These are phyloP conservation scores for Apodemus agrarius DNA, from an alignment of 2,797 vertebrate species.

Conservation along the genomic window DNA sequence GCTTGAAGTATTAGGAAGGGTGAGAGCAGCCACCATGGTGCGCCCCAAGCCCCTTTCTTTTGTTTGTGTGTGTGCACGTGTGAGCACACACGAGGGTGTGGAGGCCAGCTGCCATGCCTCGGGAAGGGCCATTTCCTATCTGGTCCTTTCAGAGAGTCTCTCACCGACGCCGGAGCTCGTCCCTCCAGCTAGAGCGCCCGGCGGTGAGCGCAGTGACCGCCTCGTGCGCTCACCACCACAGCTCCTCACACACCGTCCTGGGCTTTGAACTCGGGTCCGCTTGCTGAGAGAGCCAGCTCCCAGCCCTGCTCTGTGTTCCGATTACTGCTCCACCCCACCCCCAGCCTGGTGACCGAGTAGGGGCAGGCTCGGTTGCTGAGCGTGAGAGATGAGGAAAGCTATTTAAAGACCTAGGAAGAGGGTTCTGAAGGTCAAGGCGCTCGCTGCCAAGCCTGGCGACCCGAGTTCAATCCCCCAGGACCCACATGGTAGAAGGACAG, in stretches of 20 bases:
- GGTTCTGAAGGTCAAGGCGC: neutral
- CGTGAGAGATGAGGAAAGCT: rapidly evolving
- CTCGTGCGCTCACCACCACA: neutral
- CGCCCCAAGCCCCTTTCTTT: neutral
- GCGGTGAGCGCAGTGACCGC: too few species aligned
- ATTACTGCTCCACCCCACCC: too few species aligned
- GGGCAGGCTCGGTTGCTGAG: neutral
- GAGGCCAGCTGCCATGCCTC: neutral
- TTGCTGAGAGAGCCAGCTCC: too few species aligned
- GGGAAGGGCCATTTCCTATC: neutral
- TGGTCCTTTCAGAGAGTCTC: neutral
- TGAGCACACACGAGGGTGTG: neutral
- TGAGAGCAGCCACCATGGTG: neutral
- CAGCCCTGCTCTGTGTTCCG: neutral
- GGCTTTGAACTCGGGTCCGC: neutral
- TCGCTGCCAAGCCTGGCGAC: neutral
- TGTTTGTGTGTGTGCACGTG: neutral
- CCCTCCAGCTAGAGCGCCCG: too few species aligned
- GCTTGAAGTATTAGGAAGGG: neutral
- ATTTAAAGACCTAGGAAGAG: neutral
- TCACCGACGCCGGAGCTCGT: neutral
- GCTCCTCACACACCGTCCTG: neutral
- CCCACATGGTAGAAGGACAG: neutral
- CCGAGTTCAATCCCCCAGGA: neutral
- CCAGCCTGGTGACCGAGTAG: neutral